These are phyloP conservation scores for Drosophila littoralis DNA, from an alignment of 1,140 invertebrate species.

Conservation along the genomic window DNA sequence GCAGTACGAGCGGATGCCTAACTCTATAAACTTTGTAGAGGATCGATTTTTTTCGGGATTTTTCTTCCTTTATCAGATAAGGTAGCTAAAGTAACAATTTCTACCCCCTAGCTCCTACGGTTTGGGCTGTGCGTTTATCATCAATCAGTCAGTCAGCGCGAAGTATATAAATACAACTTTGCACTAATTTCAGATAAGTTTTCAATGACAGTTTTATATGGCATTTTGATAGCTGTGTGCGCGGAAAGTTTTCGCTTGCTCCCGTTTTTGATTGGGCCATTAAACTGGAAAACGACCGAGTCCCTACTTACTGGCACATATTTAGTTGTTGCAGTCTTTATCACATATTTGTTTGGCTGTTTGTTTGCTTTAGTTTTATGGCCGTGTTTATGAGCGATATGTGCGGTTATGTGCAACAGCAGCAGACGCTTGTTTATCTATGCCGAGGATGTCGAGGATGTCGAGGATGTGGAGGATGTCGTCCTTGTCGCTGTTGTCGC, in stretches of 20 bases:
- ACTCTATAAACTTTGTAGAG: too few species aligned
- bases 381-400: constrained; percentile 76
- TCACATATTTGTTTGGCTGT: constrained; percentile 74
- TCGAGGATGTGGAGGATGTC: constrained; percentile 39
- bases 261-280: constrained; percentile 35
- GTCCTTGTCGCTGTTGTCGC: constrained; percentile 2
- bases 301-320: not conserved
- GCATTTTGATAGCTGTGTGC: constrained; percentile 35
- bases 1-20: too few species aligned
- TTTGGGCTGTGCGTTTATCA: too few species aligned
- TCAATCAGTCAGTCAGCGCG: too few species aligned
- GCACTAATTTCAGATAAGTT: constrained; percentile 51
- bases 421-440: constrained; percentile 72
- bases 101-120: too few species aligned
- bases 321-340: constrained; percentile 61
- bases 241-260: constrained; percentile 69
- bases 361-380: constrained; percentile 75
- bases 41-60: too few species aligned
- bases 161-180: constrained; percentile 51
- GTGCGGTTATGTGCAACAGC: constrained; percentile 65
- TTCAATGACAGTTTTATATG: constrained; percentile 42
- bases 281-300: constrained; percentile 41
- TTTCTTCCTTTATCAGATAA: too few species aligned
- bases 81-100: too few species aligned
- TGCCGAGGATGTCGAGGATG: constrained; percentile 36